Evolutionary conservation across 2,113 vertebrate species (phyloP), one percentile per base, ranked within the genome.

Genomic region (Datnioides undecimradiatus): DNA sequence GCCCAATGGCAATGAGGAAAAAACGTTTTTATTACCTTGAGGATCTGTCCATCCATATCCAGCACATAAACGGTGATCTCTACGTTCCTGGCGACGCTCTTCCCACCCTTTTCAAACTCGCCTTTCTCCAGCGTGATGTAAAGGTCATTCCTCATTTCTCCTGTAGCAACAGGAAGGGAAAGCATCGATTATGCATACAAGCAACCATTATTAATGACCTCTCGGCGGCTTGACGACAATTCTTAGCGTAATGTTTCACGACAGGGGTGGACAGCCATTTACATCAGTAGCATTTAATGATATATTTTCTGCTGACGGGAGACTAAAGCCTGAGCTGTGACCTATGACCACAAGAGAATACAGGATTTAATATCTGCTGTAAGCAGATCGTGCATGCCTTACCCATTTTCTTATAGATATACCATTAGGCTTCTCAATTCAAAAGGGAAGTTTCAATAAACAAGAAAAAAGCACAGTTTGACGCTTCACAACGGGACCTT

Each of bases 31-130:
- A n/a, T 86, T 93, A 99, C 98, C 97, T 97, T 99, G 80, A 99
- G 91, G 85, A 96, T 91, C 76, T 98, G 97, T 57, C 98, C 97
- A 27, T 95, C 94, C 4, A 89, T 93, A 63, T 98, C 97, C 88
- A 99, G 93, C 0, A 97, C 95, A n/a, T 96, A 96, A 88, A 99
- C 95, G 0, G 96, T 98, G 66, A 99, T 95, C 93, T 99, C 97
- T 68, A 99, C 97, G 36, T 99, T 99, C 82, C 97, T 95, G 76
- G 98, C 97, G 33, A 99, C 98, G 0, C 96, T 99, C 87, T 99
- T 99, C 14, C 98, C 98, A 48, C 98, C 98, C 89, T 99, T 99
- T 83, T 99, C 98, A 88, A 98, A 99, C 85, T 99, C 98, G 64
- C 98, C 98, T 92, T 95, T 97, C 91, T 99, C 98, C 91, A 99